Conservation (phyloP, 2,888 invertebrate genomes). For the Oeneis ivallda region DNA sequence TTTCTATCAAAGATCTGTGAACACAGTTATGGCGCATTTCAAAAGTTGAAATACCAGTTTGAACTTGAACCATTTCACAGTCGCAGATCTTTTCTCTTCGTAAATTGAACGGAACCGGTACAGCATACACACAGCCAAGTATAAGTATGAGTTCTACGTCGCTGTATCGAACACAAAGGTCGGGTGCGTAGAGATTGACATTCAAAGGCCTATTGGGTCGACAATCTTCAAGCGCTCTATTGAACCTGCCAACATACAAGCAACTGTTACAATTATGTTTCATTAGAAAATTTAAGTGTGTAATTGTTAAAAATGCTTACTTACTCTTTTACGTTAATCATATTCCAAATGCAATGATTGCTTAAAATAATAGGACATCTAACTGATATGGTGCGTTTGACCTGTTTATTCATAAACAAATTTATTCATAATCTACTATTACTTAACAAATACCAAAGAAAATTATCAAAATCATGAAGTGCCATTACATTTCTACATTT, state of each 20-base stretch:
- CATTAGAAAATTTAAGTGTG: background rate
- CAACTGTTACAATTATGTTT: background rate
- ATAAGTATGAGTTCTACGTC: slow-evolving; percentile 65
- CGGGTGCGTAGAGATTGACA: slow-evolving; percentile 67
- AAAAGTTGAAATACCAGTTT: slow-evolving; percentile 66
- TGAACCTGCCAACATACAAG: slow-evolving; percentile 54
- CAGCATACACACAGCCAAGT: slow-evolving; percentile 62
- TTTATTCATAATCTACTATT: background rate
- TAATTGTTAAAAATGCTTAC: slow-evolving; percentile 41
- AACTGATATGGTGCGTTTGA: slow-evolving; percentile 69
- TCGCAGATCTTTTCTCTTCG: slow-evolving; percentile 71
- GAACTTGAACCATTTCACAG: slow-evolving; percentile 68
- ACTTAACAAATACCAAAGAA: background rate
- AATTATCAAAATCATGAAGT: no score
- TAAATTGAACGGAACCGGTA: slow-evolving; percentile 63
- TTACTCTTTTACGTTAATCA: slow-evolving; percentile 69
- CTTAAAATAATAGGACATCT: slow-evolving; percentile 71
- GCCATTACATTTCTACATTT: no score
- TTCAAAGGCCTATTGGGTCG: slow-evolving; percentile 60
- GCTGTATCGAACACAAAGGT: slow-evolving; percentile 59
- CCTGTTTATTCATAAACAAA: slow-evolving; percentile 49
- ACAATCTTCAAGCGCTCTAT: slow-evolving; percentile 62
- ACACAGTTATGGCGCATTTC: slow-evolving; percentile 68
- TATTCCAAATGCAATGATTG: slow-evolving; percentile 74
- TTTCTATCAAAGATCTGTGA: slow-evolving; percentile 62